phyloP scores from a whole-genome alignment of 92 coral and sea anemone species.

The Epizoanthus stellaris region DNA sequence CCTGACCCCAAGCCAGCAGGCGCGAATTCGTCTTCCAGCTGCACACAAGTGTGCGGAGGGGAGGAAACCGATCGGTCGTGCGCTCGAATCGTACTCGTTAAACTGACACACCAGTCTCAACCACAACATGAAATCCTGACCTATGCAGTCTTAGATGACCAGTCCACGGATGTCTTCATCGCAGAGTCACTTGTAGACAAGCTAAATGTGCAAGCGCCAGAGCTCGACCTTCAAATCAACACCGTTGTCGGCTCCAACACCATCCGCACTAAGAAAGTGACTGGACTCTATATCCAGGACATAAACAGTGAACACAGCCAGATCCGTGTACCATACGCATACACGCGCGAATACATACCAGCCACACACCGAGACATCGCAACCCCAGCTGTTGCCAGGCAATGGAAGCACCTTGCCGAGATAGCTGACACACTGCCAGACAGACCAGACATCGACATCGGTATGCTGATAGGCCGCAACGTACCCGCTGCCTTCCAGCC shows the following conservation, averaged over 20 bases:
- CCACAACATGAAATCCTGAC: slow-evolving; percentile 37
- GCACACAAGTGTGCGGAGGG: slow-evolving; percentile 74
- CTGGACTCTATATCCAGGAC: slow-evolving; percentile 46
- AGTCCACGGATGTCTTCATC: slow-evolving; percentile 50
- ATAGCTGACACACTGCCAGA: too few relatives aligned
- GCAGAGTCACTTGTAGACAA: slow-evolving; percentile 41
- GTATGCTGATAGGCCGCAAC: too few relatives aligned
- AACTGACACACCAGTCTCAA: slow-evolving; percentile 30
- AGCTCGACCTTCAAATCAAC: slow-evolving; percentile 48
- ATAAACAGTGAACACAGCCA: slow-evolving; percentile 27
- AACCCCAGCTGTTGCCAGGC: too few relatives aligned
- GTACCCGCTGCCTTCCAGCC: too few relatives aligned
- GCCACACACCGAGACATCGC: neutral
- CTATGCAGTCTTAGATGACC: slow-evolving; percentile 59
- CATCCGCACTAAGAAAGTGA: slow-evolving; percentile 23
- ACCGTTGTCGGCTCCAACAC: slow-evolving; percentile 65
- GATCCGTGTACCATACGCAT: slow-evolving; percentile 19
- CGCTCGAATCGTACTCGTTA: slow-evolving; percentile 67
- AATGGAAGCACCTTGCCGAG: too few relatives aligned
- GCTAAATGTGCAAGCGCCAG: slow-evolving; percentile 37
- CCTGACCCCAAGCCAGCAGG: slow-evolving; percentile 6
- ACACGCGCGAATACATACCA: slow-evolving; percentile 40
- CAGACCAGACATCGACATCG: too few relatives aligned
- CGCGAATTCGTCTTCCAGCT: slow-evolving; percentile 45
- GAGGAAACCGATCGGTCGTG: slow-evolving; percentile 63